A percentile compares a stretch with the other conserved stretches of the same genome.
phyloP scores from a whole-genome alignment of 1,140 invertebrate genomes.

The Calycopis cecrops region DNA sequence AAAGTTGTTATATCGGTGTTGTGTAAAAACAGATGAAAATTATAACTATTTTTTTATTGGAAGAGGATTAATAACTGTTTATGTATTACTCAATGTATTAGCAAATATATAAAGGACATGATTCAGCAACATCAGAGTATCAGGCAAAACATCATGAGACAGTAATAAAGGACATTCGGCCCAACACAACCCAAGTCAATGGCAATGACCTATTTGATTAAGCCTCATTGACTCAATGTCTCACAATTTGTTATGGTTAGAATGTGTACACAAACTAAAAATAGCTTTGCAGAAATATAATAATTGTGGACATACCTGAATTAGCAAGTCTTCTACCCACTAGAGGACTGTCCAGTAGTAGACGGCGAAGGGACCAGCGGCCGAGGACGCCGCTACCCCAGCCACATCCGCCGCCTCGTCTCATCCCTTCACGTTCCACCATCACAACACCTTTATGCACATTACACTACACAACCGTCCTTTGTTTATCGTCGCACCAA shows the following conservation, averaged over 20 bases:
- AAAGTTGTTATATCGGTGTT: too few species aligned
- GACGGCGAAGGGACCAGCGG: constrained; percentile 57
- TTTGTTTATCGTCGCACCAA: constrained; percentile 21
- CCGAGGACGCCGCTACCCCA: constrained; percentile 64
- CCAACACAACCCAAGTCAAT: constrained; percentile 22
- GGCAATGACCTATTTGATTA: constrained; percentile 50
- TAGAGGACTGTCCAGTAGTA: constrained; percentile 61
- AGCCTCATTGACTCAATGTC: constrained; percentile 40
- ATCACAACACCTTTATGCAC: constrained; percentile 54
- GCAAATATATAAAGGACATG: neutral
- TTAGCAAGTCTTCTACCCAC: constrained; percentile 64
- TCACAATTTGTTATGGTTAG: constrained; percentile 42
- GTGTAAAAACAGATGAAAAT: too few species aligned
- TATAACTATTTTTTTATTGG: too few species aligned
- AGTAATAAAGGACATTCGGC: constrained; percentile 27
- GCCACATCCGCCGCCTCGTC: constrained; percentile 62
- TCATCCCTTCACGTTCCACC: constrained; percentile 61
- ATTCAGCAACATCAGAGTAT: neutral
- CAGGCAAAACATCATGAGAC: too few species aligned
- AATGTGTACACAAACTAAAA: constrained; percentile 13
- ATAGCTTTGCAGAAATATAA: neutral
- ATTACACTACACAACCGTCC: constrained; percentile 43
- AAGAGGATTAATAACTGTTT: too few species aligned
- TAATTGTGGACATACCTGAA: constrained; percentile 40
- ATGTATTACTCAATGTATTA: neutral